These are phyloP conservation scores for Chauna torquata DNA, from an alignment of 2,113 vertebrate genomes.

Conservation along the genomic window DNA sequence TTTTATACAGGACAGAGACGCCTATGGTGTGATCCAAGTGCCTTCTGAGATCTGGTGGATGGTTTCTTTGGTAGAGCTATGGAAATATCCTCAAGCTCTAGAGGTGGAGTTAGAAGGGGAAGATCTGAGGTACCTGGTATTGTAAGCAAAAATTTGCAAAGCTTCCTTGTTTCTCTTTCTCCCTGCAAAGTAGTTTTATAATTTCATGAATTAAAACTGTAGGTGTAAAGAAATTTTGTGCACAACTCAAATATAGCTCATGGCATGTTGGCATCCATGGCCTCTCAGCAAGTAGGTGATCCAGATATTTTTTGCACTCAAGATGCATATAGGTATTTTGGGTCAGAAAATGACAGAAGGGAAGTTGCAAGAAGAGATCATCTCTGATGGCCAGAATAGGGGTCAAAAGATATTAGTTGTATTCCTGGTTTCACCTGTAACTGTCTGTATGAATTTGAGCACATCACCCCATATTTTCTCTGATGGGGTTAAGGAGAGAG, in stretches of 20 bases:
- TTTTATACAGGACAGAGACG: neutral
- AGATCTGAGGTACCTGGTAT: neutral
- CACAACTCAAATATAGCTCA: neutral
- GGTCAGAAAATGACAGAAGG: neutral
- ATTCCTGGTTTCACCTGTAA: neutral
- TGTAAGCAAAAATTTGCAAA: neutral
- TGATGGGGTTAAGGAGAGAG: neutral
- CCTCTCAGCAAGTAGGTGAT: neutral
- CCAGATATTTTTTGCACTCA: neutral
- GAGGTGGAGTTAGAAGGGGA: neutral
- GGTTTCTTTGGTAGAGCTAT: neutral
- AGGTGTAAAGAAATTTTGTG: neutral
- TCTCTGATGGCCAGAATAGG: neutral
- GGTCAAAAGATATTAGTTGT: neutral
- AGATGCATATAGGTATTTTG: neutral
- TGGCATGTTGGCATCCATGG: neutral
- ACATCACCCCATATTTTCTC: neutral
- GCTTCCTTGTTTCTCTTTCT: neutral
- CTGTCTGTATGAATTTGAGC: neutral
- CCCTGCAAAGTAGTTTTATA: neutral
- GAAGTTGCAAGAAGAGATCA: neutral
- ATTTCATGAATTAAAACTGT: neutral
- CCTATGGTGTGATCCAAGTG: neutral
- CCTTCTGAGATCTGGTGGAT: neutral
- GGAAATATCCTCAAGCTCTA: neutral